Evolutionary conservation across 2,113 vertebrate genomes (phyloP), one percentile per base, ranked within the genome.

Genomic region (Collichthys lucidus): DNA sequence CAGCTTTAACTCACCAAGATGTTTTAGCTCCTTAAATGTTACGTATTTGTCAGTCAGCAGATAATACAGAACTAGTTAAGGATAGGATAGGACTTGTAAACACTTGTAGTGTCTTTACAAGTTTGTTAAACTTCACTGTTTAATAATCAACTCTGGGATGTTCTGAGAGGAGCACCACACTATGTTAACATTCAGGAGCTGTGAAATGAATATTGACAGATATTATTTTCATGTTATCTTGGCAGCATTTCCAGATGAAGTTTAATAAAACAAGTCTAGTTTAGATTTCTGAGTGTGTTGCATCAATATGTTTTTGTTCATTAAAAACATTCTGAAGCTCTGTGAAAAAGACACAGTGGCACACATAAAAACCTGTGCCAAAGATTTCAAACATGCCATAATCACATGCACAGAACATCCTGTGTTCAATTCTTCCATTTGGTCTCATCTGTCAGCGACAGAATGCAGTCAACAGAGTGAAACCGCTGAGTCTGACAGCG

Each of bases 401-500:
- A 29, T 73, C 16, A 31, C 40, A 35, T 24, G 22, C 35, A 3
- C 31, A 66, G 24, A 29, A 35, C 57, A n/a, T 49, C 19, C 50
- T 52, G 40, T 31, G 26, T 40, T n/a, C 10, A 69, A 3, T 11
- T 63, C 26, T 24, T 74, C 66, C 53, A 44, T 70, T 26, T 72
- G 63, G 35, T 84, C 9, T 53, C 9, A 66, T 83, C 46, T 86
- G 67, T 66, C 71, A 40, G 49, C 55, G 11, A 22, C 86, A 92
- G 93, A 91, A 57, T 42, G 3, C 65, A 15, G 49, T 47, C 83
- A 77, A 5, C 88, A 74, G 42, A 72, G 47, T 20, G 66, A 79
- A 35, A 64, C 63, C 60, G 4, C 56, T 0, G 50, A 57, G 49
- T 60, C 69, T 53, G 69, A 17, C 73, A 50, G 52, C 63, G 70